Base-by-base conservation (phyloP, 2,113 vertebrate species). In the Carassius gibelio region DNA sequence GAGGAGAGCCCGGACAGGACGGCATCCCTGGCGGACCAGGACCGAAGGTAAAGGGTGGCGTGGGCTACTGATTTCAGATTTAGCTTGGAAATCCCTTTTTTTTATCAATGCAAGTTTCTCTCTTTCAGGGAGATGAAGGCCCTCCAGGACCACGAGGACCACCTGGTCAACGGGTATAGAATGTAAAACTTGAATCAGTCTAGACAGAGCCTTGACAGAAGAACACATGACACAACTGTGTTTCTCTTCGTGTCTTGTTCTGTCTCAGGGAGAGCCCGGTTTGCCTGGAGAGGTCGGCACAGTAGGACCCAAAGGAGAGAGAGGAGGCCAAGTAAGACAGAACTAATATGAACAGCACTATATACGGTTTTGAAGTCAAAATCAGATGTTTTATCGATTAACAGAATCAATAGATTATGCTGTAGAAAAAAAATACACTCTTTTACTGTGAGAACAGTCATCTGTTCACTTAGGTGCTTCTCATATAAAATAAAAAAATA, bases 21-120 rank as follows among this genome's bases (percentile, higher is more conserved):
- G 95, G 95, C 6, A 90, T 94, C 52, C 85, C 93, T 77, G 95
- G 95, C 62, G 95, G 94, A 82, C 30, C 91, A 21, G 95, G 95
- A 55, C 61, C 90, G 0, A 95, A 94, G 95, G 95, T 95, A 90
- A 86, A 5, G n/a, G 1, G 8, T 59, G 30, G 6, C 5, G 8
- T 13, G 52, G 48, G 52, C 21, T 15, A 23, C 8, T 66, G 4
- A 8, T 45, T 30, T 13, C 0, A 36, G 23, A 52, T 30, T 4
- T 81, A 14, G 11, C 1, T 5, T 17, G 3, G 4, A 52, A 5
- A 52, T 52, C 13, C 50, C 14, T 2, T 9, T 45, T 76, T 62
- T 21, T 52, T 15, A 64, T 30, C 75, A 69, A 36, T 52, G 62
- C 26, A 9, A 42, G 14, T 81, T 19, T 52, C 9, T 19, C n/a